phyloP scores from a whole-genome alignment of 2,797 vertebrate species.

The Pampus argenteus region DNA sequence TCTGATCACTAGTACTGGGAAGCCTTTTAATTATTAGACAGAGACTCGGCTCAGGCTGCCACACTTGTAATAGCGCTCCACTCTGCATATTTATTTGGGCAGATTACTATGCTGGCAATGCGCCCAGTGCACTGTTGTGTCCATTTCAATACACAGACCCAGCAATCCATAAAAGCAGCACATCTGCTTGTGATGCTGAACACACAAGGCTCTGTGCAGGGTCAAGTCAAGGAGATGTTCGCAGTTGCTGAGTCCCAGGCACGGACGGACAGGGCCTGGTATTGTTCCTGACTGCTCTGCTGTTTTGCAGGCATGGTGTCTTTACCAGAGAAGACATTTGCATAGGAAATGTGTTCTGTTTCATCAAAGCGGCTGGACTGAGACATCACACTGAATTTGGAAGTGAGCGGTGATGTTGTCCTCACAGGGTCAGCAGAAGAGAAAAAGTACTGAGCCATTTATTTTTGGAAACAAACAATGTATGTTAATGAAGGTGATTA shows the following conservation, averaged over 20 bases:
- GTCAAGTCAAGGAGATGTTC: slow-evolving; percentile 75
- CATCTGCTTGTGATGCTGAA: slow-evolving; percentile 78
- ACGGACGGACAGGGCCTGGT: slow-evolving; percentile 56
- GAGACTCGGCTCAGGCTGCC: slow-evolving; percentile 25
- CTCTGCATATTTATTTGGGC: slow-evolving; percentile 61
- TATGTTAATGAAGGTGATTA: slow-evolving; percentile 7
- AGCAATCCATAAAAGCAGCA: slow-evolving; percentile 65
- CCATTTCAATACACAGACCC: slow-evolving; percentile 58
- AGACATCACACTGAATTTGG: slow-evolving; percentile 51
- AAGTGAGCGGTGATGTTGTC: slow-evolving; percentile 37
- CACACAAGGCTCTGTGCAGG: slow-evolving; percentile 71
- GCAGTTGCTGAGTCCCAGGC: slow-evolving; percentile 55
- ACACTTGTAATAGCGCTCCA: slow-evolving; percentile 24
- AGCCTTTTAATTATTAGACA: slow-evolving; percentile 21
- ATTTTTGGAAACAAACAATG: not conserved
- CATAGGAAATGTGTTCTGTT: slow-evolving; percentile 61
- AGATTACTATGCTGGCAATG: slow-evolving; percentile 65
- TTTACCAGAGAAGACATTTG: slow-evolving; percentile 60
- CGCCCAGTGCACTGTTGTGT: slow-evolving; percentile 50
- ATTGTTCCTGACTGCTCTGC: slow-evolving; percentile 63
- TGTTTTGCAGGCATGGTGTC: slow-evolving; percentile 53
- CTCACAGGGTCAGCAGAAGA: slow-evolving; percentile 30
- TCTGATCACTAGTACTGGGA: slow-evolving; percentile 19
- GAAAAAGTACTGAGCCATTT: slow-evolving; percentile 4
- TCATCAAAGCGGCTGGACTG: slow-evolving; percentile 36